Evolutionary conservation across 2,113 vertebrate genomes (phyloP), one percentile per base, ranked within the genome.

Genomic region (Chrysemys picta): DNA sequence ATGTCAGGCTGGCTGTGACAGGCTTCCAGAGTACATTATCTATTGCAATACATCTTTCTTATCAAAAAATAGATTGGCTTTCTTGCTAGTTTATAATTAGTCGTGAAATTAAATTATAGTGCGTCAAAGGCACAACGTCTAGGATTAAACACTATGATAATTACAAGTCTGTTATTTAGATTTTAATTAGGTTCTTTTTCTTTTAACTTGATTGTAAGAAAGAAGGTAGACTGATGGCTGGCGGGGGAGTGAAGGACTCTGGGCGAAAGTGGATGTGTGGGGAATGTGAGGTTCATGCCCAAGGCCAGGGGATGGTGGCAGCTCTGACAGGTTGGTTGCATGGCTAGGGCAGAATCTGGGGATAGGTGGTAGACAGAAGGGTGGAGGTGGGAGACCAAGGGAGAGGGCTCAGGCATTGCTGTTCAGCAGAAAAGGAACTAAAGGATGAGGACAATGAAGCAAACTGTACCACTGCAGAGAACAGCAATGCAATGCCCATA

Each of bases 131-230:
- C 59, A 52, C 47, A 49, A n/a, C 35, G 24, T 50, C 54, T 57
- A 10, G 59, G 83, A 65, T 62, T 69, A 69, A 85, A 52, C 59
- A 52, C 47, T 52, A 2, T 22, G 47, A 69, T 52, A 69, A 69
- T 69, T 52, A 27, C 9, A 69, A 25, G 59, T 8, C 47, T 84
- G 47, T 27, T 52, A 69, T 52, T 49, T 25, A n/a, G 59, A 27
- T 85, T 85, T 85, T 85, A 85, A 85, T 85, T 50, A 69, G 83
- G 47, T 52, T 69, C 83, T 47, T 78, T 78, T 47, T 47, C 59
- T 69, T 52, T 69, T 24, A 52, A n/a, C 83, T 38, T 6, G 47
- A n/a, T 35, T 25, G 83, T 5, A 1, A 7, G 35, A 22, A 35
- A 53, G 35, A 76, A 21, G 6, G 12, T 2, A 8, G 53, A 29